Conservation (phyloP, 2,797 vertebrate species). For the Neosilurus hyrtlii region DNA sequence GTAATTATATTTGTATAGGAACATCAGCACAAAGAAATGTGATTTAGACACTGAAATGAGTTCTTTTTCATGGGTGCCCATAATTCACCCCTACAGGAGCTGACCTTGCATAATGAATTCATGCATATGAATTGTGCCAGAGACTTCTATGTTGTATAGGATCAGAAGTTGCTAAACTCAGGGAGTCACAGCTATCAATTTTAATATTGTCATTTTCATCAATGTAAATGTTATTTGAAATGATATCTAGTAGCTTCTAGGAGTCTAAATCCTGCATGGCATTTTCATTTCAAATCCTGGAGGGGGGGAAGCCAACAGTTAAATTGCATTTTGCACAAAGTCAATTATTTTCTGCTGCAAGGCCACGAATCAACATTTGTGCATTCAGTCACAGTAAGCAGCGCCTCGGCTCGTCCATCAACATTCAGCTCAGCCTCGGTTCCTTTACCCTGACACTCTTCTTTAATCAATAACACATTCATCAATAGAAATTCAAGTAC, state of each 20-base stretch:
- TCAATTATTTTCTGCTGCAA: not conserved
- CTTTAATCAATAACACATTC: not conserved
- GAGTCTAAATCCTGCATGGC: not conserved
- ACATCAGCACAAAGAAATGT: no score
- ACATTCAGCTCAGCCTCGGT: not conserved
- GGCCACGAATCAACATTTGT: not conserved
- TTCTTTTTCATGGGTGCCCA: not conserved
- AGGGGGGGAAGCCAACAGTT: not conserved
- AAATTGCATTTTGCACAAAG: not conserved
- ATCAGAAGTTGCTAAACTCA: not conserved
- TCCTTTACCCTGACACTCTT: not conserved
- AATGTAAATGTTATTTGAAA: not conserved
- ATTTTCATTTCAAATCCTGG: not conserved
- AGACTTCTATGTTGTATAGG: not conserved
- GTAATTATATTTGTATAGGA: no score
- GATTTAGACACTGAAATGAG: no score
- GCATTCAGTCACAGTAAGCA: conserved; percentile 6
- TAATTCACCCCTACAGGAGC: not conserved
- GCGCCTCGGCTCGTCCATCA: not conserved
- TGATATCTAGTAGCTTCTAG: not conserved
- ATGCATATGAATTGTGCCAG: not conserved
- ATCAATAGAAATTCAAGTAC: not conserved
- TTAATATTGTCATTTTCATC: not conserved
- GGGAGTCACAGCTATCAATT: not conserved
- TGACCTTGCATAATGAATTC: not conserved